A percentile compares a stretch with the other conserved stretches of the same genome.
Evolutionary conservation across 2,797 vertebrate genomes (phyloP).

Genomic region (Momotus momota): DNA sequence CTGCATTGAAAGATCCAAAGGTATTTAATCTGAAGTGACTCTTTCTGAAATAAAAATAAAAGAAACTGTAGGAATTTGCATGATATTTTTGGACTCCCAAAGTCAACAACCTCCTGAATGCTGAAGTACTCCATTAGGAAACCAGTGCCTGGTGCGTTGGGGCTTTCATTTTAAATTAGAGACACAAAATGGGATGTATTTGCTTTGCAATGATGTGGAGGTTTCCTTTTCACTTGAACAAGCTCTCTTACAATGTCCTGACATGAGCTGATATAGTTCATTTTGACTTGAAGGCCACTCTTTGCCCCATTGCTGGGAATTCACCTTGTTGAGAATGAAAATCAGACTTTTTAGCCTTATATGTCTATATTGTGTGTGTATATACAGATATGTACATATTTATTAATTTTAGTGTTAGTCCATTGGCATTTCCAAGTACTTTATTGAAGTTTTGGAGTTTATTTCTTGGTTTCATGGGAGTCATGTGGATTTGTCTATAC

Average conservation of each 20-base stretch:
- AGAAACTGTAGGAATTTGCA: neutral
- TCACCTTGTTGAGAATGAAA: neutral
- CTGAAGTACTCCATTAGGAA: neutral
- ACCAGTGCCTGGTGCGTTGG: neutral
- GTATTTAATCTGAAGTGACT: neutral
- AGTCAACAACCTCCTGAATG: neutral
- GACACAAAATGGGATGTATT: neutral
- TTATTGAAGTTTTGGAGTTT: neutral
- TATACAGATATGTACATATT: neutral
- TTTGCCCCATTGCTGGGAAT: neutral
- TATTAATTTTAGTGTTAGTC: neutral
- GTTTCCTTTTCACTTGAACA: neutral
- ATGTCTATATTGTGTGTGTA: neutral
- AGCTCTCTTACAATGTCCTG: neutral
- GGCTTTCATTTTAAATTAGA: neutral
- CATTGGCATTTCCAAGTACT: fast-evolving
- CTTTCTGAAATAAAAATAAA: neutral
- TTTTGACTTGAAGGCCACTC: neutral
- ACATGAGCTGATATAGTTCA: neutral
- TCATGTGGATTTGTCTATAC: neutral
- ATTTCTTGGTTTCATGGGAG: neutral
- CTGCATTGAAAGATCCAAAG: neutral
- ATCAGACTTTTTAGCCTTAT: neutral
- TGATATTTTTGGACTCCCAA: neutral
- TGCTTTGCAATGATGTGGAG: neutral